Evolutionary conservation across 2,888 invertebrate genomes (phyloP).

Genomic region (Oxystoma pomonae): DNA sequence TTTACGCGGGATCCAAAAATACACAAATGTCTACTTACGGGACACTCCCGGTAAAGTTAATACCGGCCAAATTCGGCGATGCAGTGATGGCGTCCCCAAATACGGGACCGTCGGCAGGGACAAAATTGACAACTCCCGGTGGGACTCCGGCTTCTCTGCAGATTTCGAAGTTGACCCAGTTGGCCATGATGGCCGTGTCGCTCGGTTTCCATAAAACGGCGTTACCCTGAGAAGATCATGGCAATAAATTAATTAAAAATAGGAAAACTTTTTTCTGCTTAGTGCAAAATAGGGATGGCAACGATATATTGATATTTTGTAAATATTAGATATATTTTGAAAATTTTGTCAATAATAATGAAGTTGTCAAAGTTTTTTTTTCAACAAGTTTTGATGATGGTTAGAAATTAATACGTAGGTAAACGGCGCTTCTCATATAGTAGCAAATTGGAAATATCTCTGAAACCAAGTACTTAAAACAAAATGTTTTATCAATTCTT

Average conservation of each 20-base stretch:
- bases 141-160: conserved; percentile 96
- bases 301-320: too few species aligned
- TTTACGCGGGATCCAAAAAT: background rate
- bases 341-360: too few species aligned
- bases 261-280: too few species aligned
- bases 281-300: too few species aligned
- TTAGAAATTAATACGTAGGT: too few species aligned
- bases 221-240: conserved; percentile 81
- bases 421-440: too few species aligned
- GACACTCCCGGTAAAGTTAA: conserved; percentile 98
- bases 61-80: conserved; percentile 82
- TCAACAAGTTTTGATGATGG: too few species aligned
- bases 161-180: conserved; percentile 90
- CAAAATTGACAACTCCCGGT: conserved; percentile 93
- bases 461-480: too few species aligned
- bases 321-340: too few species aligned
- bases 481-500: too few species aligned
- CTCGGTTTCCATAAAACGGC: conserved; percentile 97
- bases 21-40: conserved; percentile 57
- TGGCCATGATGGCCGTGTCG: conserved; percentile 93
- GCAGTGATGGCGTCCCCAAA: conserved; percentile 89
- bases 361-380: too few species aligned
- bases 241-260: background rate
- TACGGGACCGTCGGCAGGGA: conserved; percentile 92
- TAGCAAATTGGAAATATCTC: too few species aligned